Base-by-base conservation (phyloP, 2,113 vertebrate species). In the Pimephales promelas region DNA sequence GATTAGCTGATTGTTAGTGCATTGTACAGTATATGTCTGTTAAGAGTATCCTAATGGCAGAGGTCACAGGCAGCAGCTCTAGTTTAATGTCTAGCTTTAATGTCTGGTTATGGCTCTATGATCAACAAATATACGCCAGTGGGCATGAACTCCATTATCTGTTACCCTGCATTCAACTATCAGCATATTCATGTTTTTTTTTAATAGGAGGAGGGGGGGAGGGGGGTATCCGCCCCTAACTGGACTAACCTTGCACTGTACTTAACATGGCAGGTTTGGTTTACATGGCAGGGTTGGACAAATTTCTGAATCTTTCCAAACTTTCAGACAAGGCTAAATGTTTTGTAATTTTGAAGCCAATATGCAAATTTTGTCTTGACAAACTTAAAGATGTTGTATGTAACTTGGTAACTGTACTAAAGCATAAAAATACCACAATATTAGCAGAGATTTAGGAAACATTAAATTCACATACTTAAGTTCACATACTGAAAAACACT, bases 71-170 rank as follows among this genome's bases (percentile, higher is more conserved):
- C 74, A 49, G 74, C 49, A 54, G 81, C 75, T 86, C 62, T 62
- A 61, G 18, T 71, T 64, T n/a, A n/a, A n/a, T n/a, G n/a, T n/a
- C n/a, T 40, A 45, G 79, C 75, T 71, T 83, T 82, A 72, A 72
- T 84, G 83, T 84, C 54, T 40, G 34, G 28, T 86, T 64, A 83
- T 85, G 43, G 86, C 83, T 86, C 56, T 80, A 83, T 88, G 87
- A 87, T 89, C 86, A 89, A 92, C 86, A 87, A 86, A 88, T 84
- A 84, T 88, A 86, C 34, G 86, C 87, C 86, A 88, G 84, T 86
- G 89, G 89, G 85, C 85, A 86, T 86, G 86, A 54, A 85, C 84
- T 83, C 86, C 84, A 90, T 88, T 87, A 83, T 70, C 88, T 83
- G 40, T 68, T 47, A 74, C 83, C 20, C 62, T 7, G 28, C 62